Base-by-base conservation (phyloP, 2,888 invertebrate genomes). In the Dolomedes plantarius region DNA sequence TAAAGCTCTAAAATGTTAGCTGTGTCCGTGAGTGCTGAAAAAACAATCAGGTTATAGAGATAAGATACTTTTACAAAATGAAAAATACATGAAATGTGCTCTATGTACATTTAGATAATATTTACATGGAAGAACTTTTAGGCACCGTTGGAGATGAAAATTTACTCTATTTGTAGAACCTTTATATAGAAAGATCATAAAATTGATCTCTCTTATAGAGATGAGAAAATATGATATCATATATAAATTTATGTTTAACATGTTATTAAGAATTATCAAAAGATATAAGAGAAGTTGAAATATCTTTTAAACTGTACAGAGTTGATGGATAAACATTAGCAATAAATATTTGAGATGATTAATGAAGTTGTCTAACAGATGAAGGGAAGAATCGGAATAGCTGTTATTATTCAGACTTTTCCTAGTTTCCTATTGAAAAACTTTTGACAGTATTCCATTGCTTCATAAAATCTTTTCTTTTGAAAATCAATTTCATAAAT, bases 91-190 rank as follows among this genome's bases (percentile, higher is more conserved):
- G 16, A 46, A 46, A 46, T 16, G 46, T 46, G n/a, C 46, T 46
- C 16, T n/a, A 16, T 46, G n/a, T n/a, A 46, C 46, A 46, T 16
- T 2, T 11, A 16, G 16, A 46, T 28, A 39, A 64, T 72, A 81
- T 81, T 56, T 81, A 81, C 81, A 81, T 81, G 81, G 81, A 81
- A 81, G 81, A 81, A 68, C 81, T 68, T 68, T 81, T 81, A 81
- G 81, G 74, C 74, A 74, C 80, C 68, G 67, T 68, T 68, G 80
- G 80, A 81, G 69, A 78, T 78, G 56, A 62, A 65, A 78, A 5
- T 7, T 36, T n/a, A n/a, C n/a, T n/a, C n/a, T n/a, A n/a, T n/a
- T 36, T 65, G 16, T 11, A 29, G 65, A 13, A 78, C 36, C 9
- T 7, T 36, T 36, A 7, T 65, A 11, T 11, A 29, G 65, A 13